Percentiles rank a stretch among this genome's conserved stretches.
phyloP scores from a whole-genome alignment of 2,888 invertebrate genomes.

The Caenorhabditis sp. region DNA sequence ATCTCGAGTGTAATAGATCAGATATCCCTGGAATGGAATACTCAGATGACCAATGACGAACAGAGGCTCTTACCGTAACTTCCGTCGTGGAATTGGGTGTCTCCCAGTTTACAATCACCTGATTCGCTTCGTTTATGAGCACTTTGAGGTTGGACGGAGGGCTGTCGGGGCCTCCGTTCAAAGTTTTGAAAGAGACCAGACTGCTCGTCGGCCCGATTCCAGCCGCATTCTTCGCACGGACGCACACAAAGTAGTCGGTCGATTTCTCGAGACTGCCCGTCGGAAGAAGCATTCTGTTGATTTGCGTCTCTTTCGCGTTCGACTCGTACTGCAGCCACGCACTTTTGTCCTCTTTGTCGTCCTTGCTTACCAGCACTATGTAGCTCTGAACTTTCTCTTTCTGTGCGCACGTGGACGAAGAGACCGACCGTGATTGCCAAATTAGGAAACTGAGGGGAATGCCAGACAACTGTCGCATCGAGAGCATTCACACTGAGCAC shows the following conservation, averaged over 20 bases:
- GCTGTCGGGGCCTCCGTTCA: conserved; percentile 65
- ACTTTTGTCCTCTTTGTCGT: conserved; percentile 43
- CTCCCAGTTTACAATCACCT: conserved; percentile 61
- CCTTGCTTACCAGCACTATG: conserved; percentile 46
- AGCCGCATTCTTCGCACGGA: conserved; percentile 60
- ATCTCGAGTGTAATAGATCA: conserved; percentile 65
- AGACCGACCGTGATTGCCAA: conserved; percentile 52
- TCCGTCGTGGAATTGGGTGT: conserved; percentile 59
- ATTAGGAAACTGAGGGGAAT: conserved; percentile 58
- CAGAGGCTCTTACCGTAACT: conserved; percentile 46
- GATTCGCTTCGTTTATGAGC: conserved; percentile 66
- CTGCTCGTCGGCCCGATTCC: conserved; percentile 61
- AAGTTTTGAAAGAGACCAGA: conserved; percentile 50
- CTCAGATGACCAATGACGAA: neutral
- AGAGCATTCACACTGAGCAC: conserved; percentile 58
- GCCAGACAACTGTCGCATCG: conserved; percentile 62
- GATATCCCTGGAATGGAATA: conserved; percentile 56
- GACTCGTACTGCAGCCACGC: conserved; percentile 55
- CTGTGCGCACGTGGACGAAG: neutral
- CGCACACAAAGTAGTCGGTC: conserved; percentile 55
- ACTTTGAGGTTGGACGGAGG: conserved; percentile 55
- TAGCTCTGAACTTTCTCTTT: conserved; percentile 30
- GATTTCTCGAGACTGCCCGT: conserved; percentile 59
- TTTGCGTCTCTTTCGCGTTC: conserved; percentile 38
- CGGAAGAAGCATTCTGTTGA: conserved; percentile 50